Conservation (phyloP, 2,797 vertebrate species). For the Tympanoctomys barrerae region DNA sequence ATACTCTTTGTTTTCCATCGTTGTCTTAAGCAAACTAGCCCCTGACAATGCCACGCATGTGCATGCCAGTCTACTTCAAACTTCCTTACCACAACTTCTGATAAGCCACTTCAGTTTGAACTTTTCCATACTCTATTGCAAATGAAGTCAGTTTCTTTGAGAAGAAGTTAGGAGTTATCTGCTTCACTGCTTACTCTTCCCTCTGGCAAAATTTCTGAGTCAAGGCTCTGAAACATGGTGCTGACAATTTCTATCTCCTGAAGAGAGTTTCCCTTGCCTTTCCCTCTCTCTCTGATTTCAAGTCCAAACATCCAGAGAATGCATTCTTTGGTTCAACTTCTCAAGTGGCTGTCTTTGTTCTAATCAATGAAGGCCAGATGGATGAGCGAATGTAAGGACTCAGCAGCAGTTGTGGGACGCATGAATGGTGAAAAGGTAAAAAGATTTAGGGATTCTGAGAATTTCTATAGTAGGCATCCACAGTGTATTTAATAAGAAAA, state of each 20-base stretch:
- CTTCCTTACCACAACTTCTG: neutral
- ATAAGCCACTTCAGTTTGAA: neutral
- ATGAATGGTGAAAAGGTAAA: neutral
- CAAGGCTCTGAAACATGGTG: neutral
- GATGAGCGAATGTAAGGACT: neutral
- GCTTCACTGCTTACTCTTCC: neutral
- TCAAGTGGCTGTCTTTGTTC: neutral
- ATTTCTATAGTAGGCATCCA: neutral
- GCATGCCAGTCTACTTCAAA: neutral
- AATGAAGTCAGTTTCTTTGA: constrained; percentile 3
- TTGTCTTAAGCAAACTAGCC: neutral
- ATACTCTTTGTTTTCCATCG: neutral
- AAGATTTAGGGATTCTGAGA: neutral
- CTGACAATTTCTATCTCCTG: neutral
- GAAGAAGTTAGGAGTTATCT: neutral
- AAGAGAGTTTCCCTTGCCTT: neutral
- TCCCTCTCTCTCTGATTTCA: neutral
- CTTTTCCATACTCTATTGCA: neutral
- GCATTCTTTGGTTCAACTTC: neutral
- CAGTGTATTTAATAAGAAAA: neutral
- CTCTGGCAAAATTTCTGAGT: neutral
- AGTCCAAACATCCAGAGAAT: neutral
- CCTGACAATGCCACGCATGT: neutral
- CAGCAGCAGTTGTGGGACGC: neutral
- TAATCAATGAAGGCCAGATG: neutral